phyloP scores from a whole-genome alignment of 2,888 invertebrate species.

The Arenicola marina region DNA sequence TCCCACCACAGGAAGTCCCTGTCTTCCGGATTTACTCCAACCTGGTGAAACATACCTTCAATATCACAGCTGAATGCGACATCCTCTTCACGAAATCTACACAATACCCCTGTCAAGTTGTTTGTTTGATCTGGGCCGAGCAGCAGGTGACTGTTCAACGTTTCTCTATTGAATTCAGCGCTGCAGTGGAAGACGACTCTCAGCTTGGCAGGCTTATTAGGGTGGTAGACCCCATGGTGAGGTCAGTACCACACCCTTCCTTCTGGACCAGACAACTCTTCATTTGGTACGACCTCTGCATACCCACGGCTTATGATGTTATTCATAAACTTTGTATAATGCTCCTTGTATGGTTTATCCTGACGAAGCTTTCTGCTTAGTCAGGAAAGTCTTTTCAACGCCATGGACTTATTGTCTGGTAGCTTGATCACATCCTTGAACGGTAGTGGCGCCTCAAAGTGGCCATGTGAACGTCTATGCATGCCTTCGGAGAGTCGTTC shows the following conservation, averaged over 20 bases:
- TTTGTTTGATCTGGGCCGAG: slow-evolving; percentile 25
- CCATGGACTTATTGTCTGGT: slow-evolving; percentile 12
- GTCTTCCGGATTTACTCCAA: slow-evolving; percentile 13
- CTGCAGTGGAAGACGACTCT: slow-evolving; percentile 25
- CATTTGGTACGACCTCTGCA: slow-evolving; percentile 5
- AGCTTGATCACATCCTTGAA: slow-evolving; percentile 6
- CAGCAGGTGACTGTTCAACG: slow-evolving; percentile 20
- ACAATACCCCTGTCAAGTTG: slow-evolving; percentile 18
- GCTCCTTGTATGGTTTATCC: not conserved
- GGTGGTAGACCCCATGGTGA: slow-evolving; percentile 26
- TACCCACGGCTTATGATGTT: slow-evolving; percentile 9
- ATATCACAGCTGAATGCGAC: slow-evolving; percentile 21
- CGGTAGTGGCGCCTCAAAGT: slow-evolving; percentile 18
- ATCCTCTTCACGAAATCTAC: slow-evolving; percentile 13
- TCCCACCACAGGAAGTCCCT: slow-evolving; percentile 25
- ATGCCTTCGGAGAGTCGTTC: not conserved
- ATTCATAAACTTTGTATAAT: slow-evolving; percentile 16
- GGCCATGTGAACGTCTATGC: slow-evolving; percentile 8
- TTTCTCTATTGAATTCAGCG: slow-evolving; percentile 12
- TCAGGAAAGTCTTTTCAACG: not conserved
- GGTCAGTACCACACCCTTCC: slow-evolving; percentile 21
- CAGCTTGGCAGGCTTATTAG: slow-evolving; percentile 22
- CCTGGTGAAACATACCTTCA: slow-evolving; percentile 22
- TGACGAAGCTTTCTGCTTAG: slow-evolving; percentile 7
- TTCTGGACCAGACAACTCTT: not conserved